phyloP scores from a whole-genome alignment of 2,888 invertebrate genomes.

The Rugalucina vietnamica region DNA sequence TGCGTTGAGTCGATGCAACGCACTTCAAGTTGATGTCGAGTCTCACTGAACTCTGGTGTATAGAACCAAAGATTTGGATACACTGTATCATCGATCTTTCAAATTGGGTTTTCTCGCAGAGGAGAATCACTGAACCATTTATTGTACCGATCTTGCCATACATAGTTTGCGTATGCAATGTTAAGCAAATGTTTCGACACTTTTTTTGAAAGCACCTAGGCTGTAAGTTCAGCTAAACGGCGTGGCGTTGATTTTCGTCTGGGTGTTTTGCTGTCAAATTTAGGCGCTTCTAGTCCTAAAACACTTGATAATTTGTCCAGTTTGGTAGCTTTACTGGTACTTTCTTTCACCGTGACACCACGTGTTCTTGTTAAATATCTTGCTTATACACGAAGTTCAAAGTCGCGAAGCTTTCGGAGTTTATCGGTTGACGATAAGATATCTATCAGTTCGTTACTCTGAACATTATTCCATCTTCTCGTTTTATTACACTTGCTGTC shows the following conservation, averaged over 20 bases:
- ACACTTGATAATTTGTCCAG: slow-evolving; percentile 2
- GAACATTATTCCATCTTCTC: slow-evolving; percentile 15
- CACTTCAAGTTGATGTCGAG: slow-evolving; percentile 51
- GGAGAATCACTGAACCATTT: slow-evolving; percentile 19
- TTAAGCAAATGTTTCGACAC: slow-evolving; percentile 45
- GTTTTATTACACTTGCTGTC: slow-evolving; percentile 34
- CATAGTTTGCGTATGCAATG: slow-evolving; percentile 38
- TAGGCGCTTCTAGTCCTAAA: slow-evolving; percentile 6
- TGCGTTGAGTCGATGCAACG: slow-evolving; percentile 55
- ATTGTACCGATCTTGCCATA: slow-evolving; percentile 29
- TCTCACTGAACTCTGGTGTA: slow-evolving; percentile 43
- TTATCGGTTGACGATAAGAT: not conserved
- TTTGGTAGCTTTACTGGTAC: slow-evolving; percentile 25
- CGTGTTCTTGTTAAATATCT: slow-evolving; percentile 45
- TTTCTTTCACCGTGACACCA: slow-evolving; percentile 34
- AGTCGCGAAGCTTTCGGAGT: slow-evolving; percentile 22
- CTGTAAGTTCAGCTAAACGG: slow-evolving; percentile 23
- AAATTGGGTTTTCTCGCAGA: not conserved
- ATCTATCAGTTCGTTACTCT: not conserved
- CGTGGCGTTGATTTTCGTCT: not conserved
- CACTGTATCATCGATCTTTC: not conserved
- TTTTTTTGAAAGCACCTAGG: slow-evolving; percentile 21
- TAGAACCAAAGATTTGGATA: slow-evolving; percentile 32
- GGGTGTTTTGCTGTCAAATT: not conserved
- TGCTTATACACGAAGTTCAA: slow-evolving; percentile 30